Percentiles rank a stretch among this genome's conserved stretches.
phyloP scores from a whole-genome alignment of 2,888 invertebrate species.

The Drosophila pseudotakahashii region DNA sequence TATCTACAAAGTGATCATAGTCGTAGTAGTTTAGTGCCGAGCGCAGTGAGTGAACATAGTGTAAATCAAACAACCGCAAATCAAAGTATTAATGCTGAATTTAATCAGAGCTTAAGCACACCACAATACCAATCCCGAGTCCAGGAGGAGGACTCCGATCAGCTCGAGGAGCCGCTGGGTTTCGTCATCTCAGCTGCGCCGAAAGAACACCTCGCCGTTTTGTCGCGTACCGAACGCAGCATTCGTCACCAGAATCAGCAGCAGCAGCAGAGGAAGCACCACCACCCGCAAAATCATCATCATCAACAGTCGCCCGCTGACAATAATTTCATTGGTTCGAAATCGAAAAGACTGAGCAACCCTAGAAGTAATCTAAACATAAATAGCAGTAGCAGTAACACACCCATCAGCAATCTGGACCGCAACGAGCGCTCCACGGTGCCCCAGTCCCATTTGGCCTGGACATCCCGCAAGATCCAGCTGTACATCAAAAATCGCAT shows the following conservation, averaged over 20 bases:
- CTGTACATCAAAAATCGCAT: conserved; percentile 93
- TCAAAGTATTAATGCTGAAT: conserved; percentile 79
- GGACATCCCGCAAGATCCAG: conserved; percentile 92
- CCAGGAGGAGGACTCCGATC: conserved; percentile 22
- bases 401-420: conserved; percentile 81
- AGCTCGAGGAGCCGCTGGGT: conserved; percentile 47
- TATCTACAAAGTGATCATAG: conserved; percentile 72
- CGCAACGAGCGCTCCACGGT: conserved; percentile 90
- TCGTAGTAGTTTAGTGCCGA: conserved; percentile 63
- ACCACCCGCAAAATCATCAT: conserved; percentile 38
- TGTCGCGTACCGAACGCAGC: conserved; percentile 84
- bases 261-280: conserved; percentile 44
- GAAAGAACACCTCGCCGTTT: conserved; percentile 68
- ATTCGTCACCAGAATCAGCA: conserved; percentile 65
- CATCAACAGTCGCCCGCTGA: conserved; percentile 46
- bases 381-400: conserved; percentile 67
- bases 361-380: conserved; percentile 81
- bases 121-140: neutral
- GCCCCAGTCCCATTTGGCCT: conserved; percentile 92
- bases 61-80: conserved; percentile 69
- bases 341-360: conserved; percentile 84
- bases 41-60: conserved; percentile 62
- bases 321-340: conserved; percentile 79
- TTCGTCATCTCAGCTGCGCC: conserved; percentile 69
- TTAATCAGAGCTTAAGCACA: conserved; percentile 64